A percentile compares a stretch with the other conserved stretches of the same genome.
These are phyloP conservation scores for Drosophila tanythrix DNA, from an alignment of 2,888 invertebrate genomes.

Conservation along the genomic window DNA sequence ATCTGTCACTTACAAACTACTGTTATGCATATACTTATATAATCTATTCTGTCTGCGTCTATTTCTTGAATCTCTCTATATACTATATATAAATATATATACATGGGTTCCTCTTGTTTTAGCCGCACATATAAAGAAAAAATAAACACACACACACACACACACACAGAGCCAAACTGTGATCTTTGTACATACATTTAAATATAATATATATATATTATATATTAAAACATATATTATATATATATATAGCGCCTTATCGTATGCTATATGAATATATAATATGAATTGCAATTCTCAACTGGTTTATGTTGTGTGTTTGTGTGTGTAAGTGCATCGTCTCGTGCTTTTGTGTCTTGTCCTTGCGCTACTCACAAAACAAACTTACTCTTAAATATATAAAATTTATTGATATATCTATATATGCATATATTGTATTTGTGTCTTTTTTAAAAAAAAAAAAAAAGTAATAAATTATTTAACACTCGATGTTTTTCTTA, in stretches of 20 bases:
- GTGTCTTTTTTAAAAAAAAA: conserved; percentile 51
- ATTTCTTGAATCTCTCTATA: conserved; percentile 21
- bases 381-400: conserved; percentile 39
- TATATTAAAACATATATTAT: neutral
- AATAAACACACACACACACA: conserved; percentile 17
- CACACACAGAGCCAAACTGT: neutral
- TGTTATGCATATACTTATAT: conserved; percentile 23
- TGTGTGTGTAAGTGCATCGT: conserved; percentile 27
- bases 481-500: conserved; percentile 78
- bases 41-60: conserved; percentile 49
- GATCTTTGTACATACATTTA: conserved; percentile 3
- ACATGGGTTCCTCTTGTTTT: conserved; percentile 51
- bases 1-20: conserved; percentile 42
- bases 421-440: conserved; percentile 65
- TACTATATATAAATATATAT: conserved; percentile 20
- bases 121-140: conserved; percentile 24
- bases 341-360: conserved; percentile 66
- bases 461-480: conserved; percentile 73
- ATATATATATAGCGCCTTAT: conserved; percentile 24
- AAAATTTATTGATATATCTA: conserved; percentile 43
- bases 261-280: conserved; percentile 31
- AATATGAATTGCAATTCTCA: conserved; percentile 35
- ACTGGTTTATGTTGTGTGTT: conserved; percentile 27
- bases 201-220: neutral
- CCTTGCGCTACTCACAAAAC: conserved; percentile 58